These are phyloP conservation scores for Epizoanthus scotinus DNA, from an alignment of 92 coral and sea anemone genomes.

Conservation along the genomic window DNA sequence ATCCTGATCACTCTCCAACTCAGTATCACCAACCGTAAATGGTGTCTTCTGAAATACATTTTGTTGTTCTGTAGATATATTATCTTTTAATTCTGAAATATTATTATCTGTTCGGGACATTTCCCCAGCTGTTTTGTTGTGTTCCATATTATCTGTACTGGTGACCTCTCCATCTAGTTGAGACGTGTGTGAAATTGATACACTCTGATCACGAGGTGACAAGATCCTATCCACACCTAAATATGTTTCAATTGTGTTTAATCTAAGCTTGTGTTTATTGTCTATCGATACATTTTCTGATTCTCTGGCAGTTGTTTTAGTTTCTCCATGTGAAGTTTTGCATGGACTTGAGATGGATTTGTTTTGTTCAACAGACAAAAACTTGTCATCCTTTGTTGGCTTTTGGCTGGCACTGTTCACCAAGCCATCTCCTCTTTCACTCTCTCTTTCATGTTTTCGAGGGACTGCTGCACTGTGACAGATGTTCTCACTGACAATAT, in stretches of 20 bases:
- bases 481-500: background rate
- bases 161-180: background rate
- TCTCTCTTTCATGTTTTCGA: background rate
- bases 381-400: background rate
- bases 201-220: background rate
- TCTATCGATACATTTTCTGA: background rate
- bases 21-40: constrained; percentile 32
- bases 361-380: background rate
- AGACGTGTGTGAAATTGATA: background rate
- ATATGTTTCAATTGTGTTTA: constrained; percentile 41
- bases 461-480: background rate
- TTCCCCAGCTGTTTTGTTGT: background rate
- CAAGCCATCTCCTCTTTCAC: background rate
- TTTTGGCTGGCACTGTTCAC: background rate
- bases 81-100: background rate
- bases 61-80: background rate
- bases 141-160: background rate
- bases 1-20: constrained; percentile 34
- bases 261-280: constrained; percentile 6
- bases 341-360: background rate
- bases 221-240: constrained; percentile 11
- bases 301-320: background rate
- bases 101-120: background rate
- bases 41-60: background rate
- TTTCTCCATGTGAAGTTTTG: background rate